Base-by-base conservation (phyloP, 2,888 invertebrate species). In the Cephus pygmeus region DNA sequence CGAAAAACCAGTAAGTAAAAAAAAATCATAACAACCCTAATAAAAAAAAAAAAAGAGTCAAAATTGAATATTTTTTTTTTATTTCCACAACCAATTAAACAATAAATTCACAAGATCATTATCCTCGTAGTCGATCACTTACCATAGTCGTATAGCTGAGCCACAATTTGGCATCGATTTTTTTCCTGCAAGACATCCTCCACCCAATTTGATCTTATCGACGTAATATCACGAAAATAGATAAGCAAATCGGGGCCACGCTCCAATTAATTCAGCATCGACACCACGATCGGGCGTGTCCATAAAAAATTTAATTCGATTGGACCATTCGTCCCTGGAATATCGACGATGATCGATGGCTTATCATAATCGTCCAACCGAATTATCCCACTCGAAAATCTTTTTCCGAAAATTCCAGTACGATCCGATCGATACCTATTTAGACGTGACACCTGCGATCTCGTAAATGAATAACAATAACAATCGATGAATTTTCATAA, bases 161-260 rank as follows among this genome's bases (percentile, higher is more conserved):
- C 88, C 87, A 88, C 73, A 88, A 85, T 83, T 89, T 90, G 73
- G 86, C 85, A 82, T 89, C 88, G 80, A 90, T 90, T 85, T 88
- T 90, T 81, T 84, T 88, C 75, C 87, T 85, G 81, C 89, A 89
- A 81, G 89, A 90, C 89, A 90, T 90, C 76, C 75, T 80, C 78
- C 77, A 78, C 15, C 68, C 34, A 73, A 77, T 78, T 4, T 33
- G 56, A 6, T 56, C 23, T 9, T 23, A 56, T 56, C 56, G 1
- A 23, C 9, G 23, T 23, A 56, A 56, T 23, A 23, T 56, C 23
- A 1, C 23, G 2, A 9, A 23, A 9, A 6, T 23, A 56, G 56
- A 56, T 56, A 56, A 23, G 6, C 56, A 56, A 56, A 56, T 9
- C 1, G 34, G 34, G 23, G 9, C 40, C 40, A 56, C 56, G 56